Conservation (phyloP, 2,113 vertebrate genomes). For the Atractosteus spatula region DNA sequence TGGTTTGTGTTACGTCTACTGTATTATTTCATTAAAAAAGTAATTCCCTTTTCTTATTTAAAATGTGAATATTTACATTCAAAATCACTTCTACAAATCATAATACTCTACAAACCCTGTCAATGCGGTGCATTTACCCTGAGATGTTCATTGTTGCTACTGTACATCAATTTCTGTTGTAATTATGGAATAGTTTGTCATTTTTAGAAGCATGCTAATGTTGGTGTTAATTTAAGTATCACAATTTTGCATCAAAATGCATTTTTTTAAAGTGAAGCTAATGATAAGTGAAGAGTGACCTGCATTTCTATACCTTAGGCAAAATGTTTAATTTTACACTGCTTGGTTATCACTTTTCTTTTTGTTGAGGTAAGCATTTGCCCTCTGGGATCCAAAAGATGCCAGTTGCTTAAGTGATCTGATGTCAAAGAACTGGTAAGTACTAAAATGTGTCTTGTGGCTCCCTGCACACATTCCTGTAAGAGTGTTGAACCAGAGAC, state of each 20-base stretch:
- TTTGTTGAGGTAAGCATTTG: conserved; percentile 41
- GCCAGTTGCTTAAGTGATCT: not conserved
- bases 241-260: conserved; percentile 32
- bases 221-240: conserved; percentile 39
- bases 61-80: too few relatives aligned
- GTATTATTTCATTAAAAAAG: too few relatives aligned
- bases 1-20: too few relatives aligned
- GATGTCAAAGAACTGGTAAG: too few relatives aligned
- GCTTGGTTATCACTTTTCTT: conserved; percentile 47
- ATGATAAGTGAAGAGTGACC: conserved; percentile 43
- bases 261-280: conserved; percentile 47
- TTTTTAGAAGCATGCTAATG: conserved; percentile 37
- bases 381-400: conserved; percentile 29
- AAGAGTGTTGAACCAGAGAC: too few relatives aligned
- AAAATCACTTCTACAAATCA: too few relatives aligned
- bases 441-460: too few relatives aligned
- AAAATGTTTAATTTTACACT: conserved; percentile 48
- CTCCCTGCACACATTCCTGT: too few relatives aligned
- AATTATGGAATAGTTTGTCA: conserved; percentile 31
- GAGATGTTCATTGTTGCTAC: conserved; percentile 43
- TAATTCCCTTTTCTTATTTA: too few relatives aligned
- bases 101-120: too few relatives aligned
- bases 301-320: conserved; percentile 54
- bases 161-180: conserved; percentile 16
- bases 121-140: not conserved